Percentiles rank a stretch among this genome's conserved stretches.
Conservation (phyloP, 1,140 invertebrate genomes). For the Colletes latitarsis region DNA sequence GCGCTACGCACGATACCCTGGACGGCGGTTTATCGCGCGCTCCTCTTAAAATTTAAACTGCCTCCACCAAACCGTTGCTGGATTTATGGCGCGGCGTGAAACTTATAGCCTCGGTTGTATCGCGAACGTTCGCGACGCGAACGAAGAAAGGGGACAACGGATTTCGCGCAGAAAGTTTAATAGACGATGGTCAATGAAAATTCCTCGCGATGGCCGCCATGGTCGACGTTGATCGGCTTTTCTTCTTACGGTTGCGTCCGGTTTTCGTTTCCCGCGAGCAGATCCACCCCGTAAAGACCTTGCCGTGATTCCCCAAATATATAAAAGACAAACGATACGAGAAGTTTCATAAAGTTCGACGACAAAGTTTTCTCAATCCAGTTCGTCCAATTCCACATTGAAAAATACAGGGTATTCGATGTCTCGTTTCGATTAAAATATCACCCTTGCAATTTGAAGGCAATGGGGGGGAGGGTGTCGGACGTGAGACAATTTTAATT, state of each 20-base stretch:
- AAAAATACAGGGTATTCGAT: too few species aligned
- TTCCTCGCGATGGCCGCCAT: background rate
- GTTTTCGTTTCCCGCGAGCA: background rate
- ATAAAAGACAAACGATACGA: too few species aligned
- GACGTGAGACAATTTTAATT: too few species aligned
- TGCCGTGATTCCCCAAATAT: background rate
- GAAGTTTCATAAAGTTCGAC: too few species aligned
- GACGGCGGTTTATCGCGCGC: constrained; percentile 27
- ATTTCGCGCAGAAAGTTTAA: constrained; percentile 6
- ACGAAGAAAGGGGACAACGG: background rate
- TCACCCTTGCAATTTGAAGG: too few species aligned
- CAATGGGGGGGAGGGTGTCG: too few species aligned
- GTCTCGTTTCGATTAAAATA: too few species aligned
- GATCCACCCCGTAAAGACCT: background rate
- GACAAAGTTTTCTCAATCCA: too few species aligned
- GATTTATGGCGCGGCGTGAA: constrained; percentile 18
- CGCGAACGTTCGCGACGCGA: background rate
- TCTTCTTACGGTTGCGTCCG: background rate
- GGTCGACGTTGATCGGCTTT: background rate
- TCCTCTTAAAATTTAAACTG: constrained; percentile 36
- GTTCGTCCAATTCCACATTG: too few species aligned
- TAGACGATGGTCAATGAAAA: constrained; percentile 21
- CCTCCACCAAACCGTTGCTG: constrained; percentile 6
- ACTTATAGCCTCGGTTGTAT: background rate
- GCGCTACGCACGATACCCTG: constrained; percentile 4